A percentile compares a stretch with the other conserved stretches of the same genome.
phyloP scores from a whole-genome alignment of 2,113 vertebrate species.

The Pollimyrus isidori region DNA sequence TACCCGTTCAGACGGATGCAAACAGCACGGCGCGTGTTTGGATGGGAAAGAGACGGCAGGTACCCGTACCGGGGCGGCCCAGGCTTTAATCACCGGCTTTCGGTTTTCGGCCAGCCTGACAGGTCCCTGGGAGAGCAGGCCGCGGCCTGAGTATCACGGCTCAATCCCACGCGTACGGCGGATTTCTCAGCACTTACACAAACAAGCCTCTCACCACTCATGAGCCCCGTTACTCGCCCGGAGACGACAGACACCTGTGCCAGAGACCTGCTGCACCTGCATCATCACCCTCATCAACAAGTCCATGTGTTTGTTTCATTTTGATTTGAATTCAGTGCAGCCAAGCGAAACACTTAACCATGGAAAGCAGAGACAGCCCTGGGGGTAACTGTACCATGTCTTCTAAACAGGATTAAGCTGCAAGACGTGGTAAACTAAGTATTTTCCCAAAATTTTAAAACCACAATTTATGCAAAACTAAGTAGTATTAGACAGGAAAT shows the following conservation, averaged over 20 bases:
- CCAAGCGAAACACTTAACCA: background rate
- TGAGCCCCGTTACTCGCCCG: background rate
- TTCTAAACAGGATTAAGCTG: slow-evolving; percentile 5
- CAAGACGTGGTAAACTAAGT: background rate
- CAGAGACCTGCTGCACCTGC: background rate
- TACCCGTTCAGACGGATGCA: slow-evolving; percentile 6
- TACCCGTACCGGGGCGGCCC: background rate
- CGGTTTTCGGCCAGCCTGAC: background rate
- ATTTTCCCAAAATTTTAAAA: background rate
- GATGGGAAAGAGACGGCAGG: background rate
- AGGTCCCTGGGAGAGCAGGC: background rate
- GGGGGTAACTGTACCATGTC: background rate
- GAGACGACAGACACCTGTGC: background rate
- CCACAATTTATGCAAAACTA: slow-evolving; percentile 8
- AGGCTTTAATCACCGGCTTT: background rate
- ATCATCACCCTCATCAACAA: background rate
- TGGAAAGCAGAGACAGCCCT: background rate
- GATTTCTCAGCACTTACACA: background rate
- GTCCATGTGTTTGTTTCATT: background rate
- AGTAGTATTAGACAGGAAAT: slow-evolving; percentile 15
- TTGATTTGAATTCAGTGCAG: background rate
- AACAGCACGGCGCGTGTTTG: background rate
- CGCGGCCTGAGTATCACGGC: background rate
- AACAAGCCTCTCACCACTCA: background rate
- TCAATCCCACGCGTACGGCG: background rate